Conservation (phyloP, 2,888 invertebrate species). For the Metacarcinus magister region DNA sequence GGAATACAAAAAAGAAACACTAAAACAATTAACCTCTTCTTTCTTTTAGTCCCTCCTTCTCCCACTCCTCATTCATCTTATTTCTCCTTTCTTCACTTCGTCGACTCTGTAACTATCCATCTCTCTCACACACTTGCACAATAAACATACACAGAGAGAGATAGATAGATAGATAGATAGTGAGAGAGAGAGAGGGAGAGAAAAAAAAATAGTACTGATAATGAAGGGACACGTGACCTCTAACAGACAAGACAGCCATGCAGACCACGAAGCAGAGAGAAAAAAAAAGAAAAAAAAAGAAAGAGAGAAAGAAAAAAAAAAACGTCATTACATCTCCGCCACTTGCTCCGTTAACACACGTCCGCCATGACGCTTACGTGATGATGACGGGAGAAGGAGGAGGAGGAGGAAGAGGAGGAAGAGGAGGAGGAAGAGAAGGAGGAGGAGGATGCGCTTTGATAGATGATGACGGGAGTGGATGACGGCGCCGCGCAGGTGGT, state of each 20-base stretch:
- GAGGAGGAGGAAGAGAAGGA: conserved; percentile 53
- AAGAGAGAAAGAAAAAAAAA: too few relatives aligned
- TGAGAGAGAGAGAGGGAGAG: conserved; percentile 63
- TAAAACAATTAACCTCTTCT: conserved; percentile 17
- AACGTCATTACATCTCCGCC: neutral
- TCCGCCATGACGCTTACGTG: neutral
- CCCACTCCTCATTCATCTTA: neutral
- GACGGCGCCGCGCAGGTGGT: neutral
- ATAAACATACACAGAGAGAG: conserved; percentile 51
- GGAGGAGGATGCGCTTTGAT: neutral
- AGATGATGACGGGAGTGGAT: neutral
- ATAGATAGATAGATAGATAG: conserved; percentile 59
- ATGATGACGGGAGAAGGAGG: neutral
- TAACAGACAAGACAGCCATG: neutral
- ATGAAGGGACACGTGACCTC: neutral
- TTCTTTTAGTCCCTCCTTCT: neutral
- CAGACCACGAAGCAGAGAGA: neutral
- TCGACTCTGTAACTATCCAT: conserved; percentile 17
- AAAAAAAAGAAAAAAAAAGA: too few relatives aligned
- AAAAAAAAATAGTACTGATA: conserved; percentile 43
- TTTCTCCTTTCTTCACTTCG: conserved; percentile 33
- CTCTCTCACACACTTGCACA: conserved; percentile 12
- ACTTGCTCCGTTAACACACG: neutral
- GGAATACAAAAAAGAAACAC: neutral
- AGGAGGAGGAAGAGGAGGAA: conserved; percentile 48